Percentiles rank a stretch among this genome's conserved stretches.
These are phyloP conservation scores for Lophura nycthemera DNA, from an alignment of 2,113 vertebrate genomes.

Conservation along the genomic window DNA sequence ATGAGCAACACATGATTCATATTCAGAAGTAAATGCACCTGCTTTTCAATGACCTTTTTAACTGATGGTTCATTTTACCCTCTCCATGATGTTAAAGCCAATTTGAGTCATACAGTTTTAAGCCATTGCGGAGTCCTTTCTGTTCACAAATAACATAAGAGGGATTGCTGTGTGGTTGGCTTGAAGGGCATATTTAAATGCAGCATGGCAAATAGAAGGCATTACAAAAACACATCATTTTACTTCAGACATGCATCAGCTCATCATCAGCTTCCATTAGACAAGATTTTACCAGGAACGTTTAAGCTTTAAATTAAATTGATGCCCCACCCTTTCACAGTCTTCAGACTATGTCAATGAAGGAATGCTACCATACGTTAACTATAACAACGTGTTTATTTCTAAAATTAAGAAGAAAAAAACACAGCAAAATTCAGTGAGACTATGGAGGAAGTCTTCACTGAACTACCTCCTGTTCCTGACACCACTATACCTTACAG, in stretches of 20 bases:
- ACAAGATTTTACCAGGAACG: background rate
- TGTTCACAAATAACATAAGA: conserved; percentile 29
- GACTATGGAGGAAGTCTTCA: background rate
- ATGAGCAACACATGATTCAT: conserved; percentile 34
- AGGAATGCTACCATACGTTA: background rate
- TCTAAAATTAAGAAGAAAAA: background rate
- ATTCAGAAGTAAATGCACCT: conserved; percentile 33
- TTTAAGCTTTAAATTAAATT: background rate
- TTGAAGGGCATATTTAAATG: conserved; percentile 36
- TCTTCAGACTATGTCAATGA: background rate
- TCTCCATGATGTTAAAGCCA: background rate
- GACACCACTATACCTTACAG: background rate
- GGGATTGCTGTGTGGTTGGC: background rate
- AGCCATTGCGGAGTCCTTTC: background rate
- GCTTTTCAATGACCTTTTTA: conserved; percentile 15
- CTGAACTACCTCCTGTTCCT: background rate
- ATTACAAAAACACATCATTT: conserved; percentile 31
- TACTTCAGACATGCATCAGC: background rate
- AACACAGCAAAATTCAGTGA: background rate
- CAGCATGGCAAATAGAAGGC: background rate
- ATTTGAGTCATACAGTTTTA: conserved; percentile 18
- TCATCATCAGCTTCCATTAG: background rate
- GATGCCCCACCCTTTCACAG: background rate
- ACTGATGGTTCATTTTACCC: conserved; percentile 12
- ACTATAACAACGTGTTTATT: background rate